A percentile compares a stretch with the other conserved stretches of the same genome.
Evolutionary conservation across 2,888 invertebrate genomes (phyloP).

Genomic region (Julus scanicus): DNA sequence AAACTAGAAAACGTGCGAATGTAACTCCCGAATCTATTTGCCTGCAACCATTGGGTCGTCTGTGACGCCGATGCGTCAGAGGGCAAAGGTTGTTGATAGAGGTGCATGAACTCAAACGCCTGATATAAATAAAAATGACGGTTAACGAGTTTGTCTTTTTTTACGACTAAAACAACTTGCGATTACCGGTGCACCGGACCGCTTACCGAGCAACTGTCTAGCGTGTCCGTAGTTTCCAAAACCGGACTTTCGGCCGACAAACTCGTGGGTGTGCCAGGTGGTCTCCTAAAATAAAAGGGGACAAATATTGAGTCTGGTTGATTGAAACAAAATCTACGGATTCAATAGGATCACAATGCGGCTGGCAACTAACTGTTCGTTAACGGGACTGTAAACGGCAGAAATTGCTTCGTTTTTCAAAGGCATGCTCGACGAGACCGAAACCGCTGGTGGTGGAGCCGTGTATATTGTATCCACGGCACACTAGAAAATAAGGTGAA

Average conservation of each 20-base stretch:
- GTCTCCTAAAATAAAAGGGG: background rate
- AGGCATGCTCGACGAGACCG: conserved; percentile 57
- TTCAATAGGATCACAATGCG: no score
- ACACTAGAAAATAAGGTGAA: conserved; percentile 54
- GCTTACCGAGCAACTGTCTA: conserved; percentile 56
- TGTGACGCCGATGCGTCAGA: conserved; percentile 75
- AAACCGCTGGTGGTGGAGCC: conserved; percentile 49
- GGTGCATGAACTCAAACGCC: conserved; percentile 58
- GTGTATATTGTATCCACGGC: conserved; percentile 58
- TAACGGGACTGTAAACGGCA: conserved; percentile 56
- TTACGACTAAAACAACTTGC: no score
- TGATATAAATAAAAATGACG: conserved; percentile 37
- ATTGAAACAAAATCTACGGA: no score
- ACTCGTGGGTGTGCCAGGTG: conserved; percentile 57
- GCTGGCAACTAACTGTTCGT: conserved; percentile 58
- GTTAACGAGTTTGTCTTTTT: no score
- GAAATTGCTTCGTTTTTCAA: conserved; percentile 55
- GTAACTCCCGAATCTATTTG: conserved; percentile 81
- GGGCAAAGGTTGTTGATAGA: conserved; percentile 70
- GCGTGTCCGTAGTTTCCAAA: conserved; percentile 54
- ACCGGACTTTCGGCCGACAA: conserved; percentile 58
- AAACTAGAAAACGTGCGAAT: conserved; percentile 83
- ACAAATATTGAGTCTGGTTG: no score
- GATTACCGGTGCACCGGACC: no score
- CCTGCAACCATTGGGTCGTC: conserved; percentile 82